A percentile compares a stretch with the other conserved stretches of the same genome.
Conservation (phyloP, 2,113 vertebrate genomes). For the Cervus canadensis region DNA sequence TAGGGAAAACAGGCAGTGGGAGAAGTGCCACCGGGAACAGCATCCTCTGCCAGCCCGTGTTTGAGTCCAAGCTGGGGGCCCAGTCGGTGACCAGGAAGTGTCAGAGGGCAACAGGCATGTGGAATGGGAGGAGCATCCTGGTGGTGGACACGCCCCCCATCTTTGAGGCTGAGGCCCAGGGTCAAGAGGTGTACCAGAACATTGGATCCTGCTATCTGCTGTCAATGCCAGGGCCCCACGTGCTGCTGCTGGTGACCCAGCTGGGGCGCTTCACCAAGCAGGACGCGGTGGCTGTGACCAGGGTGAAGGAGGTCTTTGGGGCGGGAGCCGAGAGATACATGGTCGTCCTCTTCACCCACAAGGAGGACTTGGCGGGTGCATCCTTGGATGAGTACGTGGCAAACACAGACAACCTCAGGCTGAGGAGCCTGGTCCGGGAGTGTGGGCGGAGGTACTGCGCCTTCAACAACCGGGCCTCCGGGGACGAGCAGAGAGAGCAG, state of each 20-base stretch:
- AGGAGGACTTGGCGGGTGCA: not conserved
- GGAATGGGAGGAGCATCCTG: slow-evolving; percentile 13
- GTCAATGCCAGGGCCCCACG: slow-evolving; percentile 51
- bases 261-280: slow-evolving; percentile 42
- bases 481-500: not conserved
- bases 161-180: not conserved
- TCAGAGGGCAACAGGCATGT: not conserved
- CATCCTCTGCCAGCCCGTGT: slow-evolving; percentile 22
- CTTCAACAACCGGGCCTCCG: not conserved
- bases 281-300: not conserved
- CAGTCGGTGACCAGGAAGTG: not conserved
- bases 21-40: slow-evolving; percentile 58
- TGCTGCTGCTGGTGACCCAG: slow-evolving; percentile 61
- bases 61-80: not conserved
- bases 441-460: slow-evolving; percentile 1
- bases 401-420: not conserved
- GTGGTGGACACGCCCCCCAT: slow-evolving; percentile 49
- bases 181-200: not conserved
- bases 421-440: not conserved
- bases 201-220: slow-evolving; percentile 45
- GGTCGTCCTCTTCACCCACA: slow-evolving; percentile 60
- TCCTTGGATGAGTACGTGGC: not conserved
- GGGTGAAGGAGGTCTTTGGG: slow-evolving; percentile 56
- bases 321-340: not conserved
- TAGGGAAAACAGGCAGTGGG: not conserved